Base-by-base conservation (phyloP, 2,113 vertebrate genomes). In the Dicerorhinus sumatrensis region DNA sequence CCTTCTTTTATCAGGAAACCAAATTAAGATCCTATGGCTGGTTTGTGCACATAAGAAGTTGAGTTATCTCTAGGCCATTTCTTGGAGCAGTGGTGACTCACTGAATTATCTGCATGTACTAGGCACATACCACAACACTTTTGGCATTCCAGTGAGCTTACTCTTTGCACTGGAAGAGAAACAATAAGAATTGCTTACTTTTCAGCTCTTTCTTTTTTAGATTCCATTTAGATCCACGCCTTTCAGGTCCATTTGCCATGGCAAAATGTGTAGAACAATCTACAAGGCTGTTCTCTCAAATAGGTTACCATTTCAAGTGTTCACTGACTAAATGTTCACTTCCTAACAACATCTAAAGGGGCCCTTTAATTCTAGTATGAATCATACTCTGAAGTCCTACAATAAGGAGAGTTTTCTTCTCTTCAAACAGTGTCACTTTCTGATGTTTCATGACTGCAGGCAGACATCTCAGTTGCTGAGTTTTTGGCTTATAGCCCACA, bases 1-100 rank as follows among this genome's bases (percentile, higher is more conserved):
- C 75, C 54, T 84, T 88, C 54, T 91, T 89, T 65, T 73, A 85
- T 48, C 17, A 51, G 51, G 58, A 90, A 96, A 46, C 54, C 65
- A 69, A 80, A 81, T 72, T 69, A 93, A 75, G 87, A 67, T 46
- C 72, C 54, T 51, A 8, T 58, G 62, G n/a, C 89, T 75, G 42
- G 36, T 17, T n/a, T 79, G 23, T 33, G 51, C 69, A 25, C 51
- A 18, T 0, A 73, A 83, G 48, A 65, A 84, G n/a, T 6, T 10
- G 70, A 60, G 9, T 65, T 20, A 42, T 62, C 33, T 39, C 33
- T n/a, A 20, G 58, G 33, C 23, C 31, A 2, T 63, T 62, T 63
- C 67, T 5, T n/a, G 27, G 23, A 63, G 7, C 14, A 6, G 25
- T 8, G 25, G 27, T 42, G 46, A 80, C 65, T 73, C 20, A 33